Base-by-base conservation (phyloP, 2,888 invertebrate species). In the Eurytoma californica region DNA sequence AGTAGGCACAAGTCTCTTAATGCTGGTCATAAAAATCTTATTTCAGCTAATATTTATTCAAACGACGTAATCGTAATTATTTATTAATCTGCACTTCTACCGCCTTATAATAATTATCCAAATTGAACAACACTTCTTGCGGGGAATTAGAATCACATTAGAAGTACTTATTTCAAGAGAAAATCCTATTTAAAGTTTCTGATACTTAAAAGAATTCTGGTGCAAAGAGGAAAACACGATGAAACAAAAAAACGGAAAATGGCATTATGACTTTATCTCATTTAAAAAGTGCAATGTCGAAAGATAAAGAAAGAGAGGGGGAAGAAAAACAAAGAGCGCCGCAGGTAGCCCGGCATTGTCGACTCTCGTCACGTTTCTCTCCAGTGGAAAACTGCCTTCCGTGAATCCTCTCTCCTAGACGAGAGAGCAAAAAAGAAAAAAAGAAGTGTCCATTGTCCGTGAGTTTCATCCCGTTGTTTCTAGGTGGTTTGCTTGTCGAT, bases 201-300 rank as follows among this genome's bases (percentile, higher is more conserved):
- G 5, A 5, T 24, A 16, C 61, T 68, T 24, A 7, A 28, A 16
- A 53, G 51, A 39, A 18, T 67, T 51, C 55, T 39, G 4, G 49
- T 12, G 28, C 14, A 30, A 24, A 16, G 12, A 0, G 60, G 16
- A 47, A 24, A 39, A 39, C 39, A 39, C 16, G 12, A 3, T 16
- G 39, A 68, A 57, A 74, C 76, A 72, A 53, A 70, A 9, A 58
- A 69, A 16, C 60, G 72, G 53, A 73, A 80, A 80, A 79, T 70
- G 76, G 77, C 73, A 77, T 72, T 73, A 55, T 12, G 60, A 18
- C 53, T 66, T 67, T 61, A 68, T 68, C 78, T 78, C 20, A 51
- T 73, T 78, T 73, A 69, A 82, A 79, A 80, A 79, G 79, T 78
- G 68, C 66, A 39, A 39, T 39, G 39, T 39, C 39, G 39, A 39